Conservation (phyloP, 2,888 invertebrate species). For the Euzetes globulus region DNA sequence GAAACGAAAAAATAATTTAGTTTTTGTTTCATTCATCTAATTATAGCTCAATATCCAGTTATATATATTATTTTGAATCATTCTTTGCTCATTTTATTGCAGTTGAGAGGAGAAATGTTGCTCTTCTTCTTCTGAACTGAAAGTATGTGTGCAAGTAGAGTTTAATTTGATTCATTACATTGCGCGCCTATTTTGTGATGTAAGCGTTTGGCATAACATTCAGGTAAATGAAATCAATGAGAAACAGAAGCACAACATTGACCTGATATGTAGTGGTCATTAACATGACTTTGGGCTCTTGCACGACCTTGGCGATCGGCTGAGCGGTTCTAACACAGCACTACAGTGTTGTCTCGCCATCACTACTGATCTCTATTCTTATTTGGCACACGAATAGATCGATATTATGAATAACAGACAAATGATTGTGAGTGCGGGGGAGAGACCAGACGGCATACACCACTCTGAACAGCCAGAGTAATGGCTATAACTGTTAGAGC, state of each 20-base stretch:
- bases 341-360: neutral
- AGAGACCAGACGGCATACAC: neutral
- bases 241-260: neutral
- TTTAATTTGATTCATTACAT: too few species aligned
- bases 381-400: neutral
- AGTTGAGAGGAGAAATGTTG: too few species aligned
- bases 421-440: neutral
- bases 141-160: too few species aligned
- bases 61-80: too few species aligned
- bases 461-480: too few species aligned
- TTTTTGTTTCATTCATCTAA: too few species aligned
- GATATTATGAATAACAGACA: neutral
- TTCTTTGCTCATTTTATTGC: too few species aligned
- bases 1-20: too few species aligned
- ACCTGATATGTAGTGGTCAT: constrained; percentile 1
- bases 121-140: too few species aligned
- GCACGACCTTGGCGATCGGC: neutral
- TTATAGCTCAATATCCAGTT: too few species aligned
- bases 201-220: too few species aligned
- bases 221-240: constrained; percentile 1
- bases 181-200: too few species aligned
- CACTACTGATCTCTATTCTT: constrained; percentile 1
- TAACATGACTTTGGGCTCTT: neutral
- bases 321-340: neutral
- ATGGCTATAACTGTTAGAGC: neutral